Evolutionary conservation across 1,140 invertebrate species (phyloP).

Genomic region (Drosophila nikananu): DNA sequence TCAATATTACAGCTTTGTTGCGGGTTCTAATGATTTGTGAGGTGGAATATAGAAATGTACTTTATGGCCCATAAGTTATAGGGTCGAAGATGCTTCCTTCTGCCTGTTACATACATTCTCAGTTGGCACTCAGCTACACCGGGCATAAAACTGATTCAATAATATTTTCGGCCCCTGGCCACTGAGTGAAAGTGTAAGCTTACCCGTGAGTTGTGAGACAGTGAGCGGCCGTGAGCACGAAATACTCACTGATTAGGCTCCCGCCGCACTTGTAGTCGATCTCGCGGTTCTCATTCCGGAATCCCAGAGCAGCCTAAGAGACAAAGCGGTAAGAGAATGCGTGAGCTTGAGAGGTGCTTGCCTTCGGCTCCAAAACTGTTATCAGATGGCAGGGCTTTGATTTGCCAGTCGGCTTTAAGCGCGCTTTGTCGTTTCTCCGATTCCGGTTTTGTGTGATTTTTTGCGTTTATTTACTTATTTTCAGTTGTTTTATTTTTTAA

Average conservation of each 20-base stretch:
- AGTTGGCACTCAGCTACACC: neutral
- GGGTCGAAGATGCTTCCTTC: no score
- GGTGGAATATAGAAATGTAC: neutral
- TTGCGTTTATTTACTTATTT: slow-evolving; percentile 12
- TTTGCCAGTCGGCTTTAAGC: slow-evolving; percentile 28
- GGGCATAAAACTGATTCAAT: neutral
- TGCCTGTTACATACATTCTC: neutral
- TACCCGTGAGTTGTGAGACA: slow-evolving; percentile 60
- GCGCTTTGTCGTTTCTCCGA: slow-evolving; percentile 35
- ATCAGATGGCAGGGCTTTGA: slow-evolving; percentile 19
- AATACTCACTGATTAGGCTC: slow-evolving; percentile 78
- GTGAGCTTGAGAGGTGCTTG: neutral
- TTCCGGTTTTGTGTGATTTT: slow-evolving; percentile 55
- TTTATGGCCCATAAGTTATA: no score
- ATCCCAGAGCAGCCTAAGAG: slow-evolving; percentile 59
- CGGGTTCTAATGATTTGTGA: neutral
- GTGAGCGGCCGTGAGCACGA: slow-evolving; percentile 66
- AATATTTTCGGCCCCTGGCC: neutral
- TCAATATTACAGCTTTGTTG: neutral
- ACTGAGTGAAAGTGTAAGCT: slow-evolving; percentile 19
- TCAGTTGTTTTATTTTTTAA: neutral
- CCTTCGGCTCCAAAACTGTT: slow-evolving; percentile 23
- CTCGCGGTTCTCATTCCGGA: slow-evolving; percentile 36
- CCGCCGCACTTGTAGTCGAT: slow-evolving; percentile 78
- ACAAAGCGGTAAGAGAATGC: slow-evolving; percentile 2